phyloP scores from a whole-genome alignment of 92 coral and sea anemone genomes.

The Porites divaricata region DNA sequence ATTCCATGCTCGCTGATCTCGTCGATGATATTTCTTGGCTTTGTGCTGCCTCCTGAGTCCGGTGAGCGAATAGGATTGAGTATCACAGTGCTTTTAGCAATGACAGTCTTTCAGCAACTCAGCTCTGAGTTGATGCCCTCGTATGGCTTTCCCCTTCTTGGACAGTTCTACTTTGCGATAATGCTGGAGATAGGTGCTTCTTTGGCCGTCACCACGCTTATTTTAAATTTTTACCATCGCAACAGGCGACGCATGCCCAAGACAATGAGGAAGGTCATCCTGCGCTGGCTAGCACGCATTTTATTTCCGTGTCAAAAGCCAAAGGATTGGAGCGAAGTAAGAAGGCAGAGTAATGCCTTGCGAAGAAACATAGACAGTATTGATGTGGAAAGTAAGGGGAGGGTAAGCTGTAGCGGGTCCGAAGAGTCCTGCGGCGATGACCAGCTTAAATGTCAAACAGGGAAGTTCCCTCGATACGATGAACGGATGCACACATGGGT shows the following conservation, averaged over 20 bases:
- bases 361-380: background rate
- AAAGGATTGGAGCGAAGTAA: conserved; percentile 31
- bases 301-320: conserved; percentile 74
- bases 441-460: background rate
- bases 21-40: conserved; percentile 72
- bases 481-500: conserved; percentile 12
- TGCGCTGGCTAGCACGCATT: conserved; percentile 61
- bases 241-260: conserved; percentile 70
- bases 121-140: conserved; percentile 71
- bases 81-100: conserved; percentile 65
- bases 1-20: conserved; percentile 72
- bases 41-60: conserved; percentile 69
- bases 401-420: background rate
- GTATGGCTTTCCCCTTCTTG: conserved; percentile 64
- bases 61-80: conserved; percentile 72
- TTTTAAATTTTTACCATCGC: conserved; percentile 64
- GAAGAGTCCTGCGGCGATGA: conserved; percentile 14
- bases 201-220: conserved; percentile 59
- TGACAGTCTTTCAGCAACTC: conserved; percentile 73
- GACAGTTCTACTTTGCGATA: conserved; percentile 69
- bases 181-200: conserved; percentile 68
- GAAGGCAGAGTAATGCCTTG: background rate
- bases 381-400: conserved; percentile 4
- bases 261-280: conserved; percentile 56
- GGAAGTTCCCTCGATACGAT: background rate